phyloP scores from a whole-genome alignment of 2,888 invertebrate species.

The Zhuqinia jingwanae region DNA sequence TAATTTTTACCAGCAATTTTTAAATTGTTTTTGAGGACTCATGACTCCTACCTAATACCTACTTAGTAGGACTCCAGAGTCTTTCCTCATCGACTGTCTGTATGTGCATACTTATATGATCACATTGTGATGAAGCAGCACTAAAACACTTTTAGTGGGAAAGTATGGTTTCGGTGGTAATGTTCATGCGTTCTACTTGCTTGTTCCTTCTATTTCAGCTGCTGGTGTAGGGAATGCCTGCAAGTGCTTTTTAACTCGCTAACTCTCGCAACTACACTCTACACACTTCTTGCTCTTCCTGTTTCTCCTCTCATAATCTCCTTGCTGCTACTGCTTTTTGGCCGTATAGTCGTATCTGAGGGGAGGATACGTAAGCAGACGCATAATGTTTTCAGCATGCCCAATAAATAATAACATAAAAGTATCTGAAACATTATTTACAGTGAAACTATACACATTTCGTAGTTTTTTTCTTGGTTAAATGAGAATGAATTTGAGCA shows the following conservation, averaged over 20 bases:
- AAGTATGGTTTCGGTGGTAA: too few species aligned
- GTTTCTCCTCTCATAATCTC: background rate
- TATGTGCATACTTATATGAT: too few species aligned
- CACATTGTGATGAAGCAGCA: too few species aligned
- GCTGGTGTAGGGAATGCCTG: background rate
- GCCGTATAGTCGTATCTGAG: background rate
- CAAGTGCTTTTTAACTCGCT: background rate
- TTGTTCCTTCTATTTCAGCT: background rate
- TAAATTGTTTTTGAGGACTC: too few species aligned
- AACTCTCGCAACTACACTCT: background rate
- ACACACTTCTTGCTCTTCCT: background rate
- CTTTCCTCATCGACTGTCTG: background rate
- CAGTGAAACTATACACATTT: too few species aligned
- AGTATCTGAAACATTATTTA: too few species aligned
- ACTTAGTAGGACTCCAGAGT: too few species aligned
- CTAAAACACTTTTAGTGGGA: background rate
- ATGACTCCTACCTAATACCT: too few species aligned
- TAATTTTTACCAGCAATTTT: too few species aligned
- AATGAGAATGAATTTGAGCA: too few species aligned
- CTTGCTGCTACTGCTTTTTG: background rate
- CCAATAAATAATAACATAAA: conserved; percentile 2
- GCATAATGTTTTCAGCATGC: background rate
- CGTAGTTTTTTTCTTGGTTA: too few species aligned
- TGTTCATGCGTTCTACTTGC: background rate
- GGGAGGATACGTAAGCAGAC: background rate